Conservation (phyloP, 2,888 invertebrate species). For the Melangyna quadrimaculata region DNA sequence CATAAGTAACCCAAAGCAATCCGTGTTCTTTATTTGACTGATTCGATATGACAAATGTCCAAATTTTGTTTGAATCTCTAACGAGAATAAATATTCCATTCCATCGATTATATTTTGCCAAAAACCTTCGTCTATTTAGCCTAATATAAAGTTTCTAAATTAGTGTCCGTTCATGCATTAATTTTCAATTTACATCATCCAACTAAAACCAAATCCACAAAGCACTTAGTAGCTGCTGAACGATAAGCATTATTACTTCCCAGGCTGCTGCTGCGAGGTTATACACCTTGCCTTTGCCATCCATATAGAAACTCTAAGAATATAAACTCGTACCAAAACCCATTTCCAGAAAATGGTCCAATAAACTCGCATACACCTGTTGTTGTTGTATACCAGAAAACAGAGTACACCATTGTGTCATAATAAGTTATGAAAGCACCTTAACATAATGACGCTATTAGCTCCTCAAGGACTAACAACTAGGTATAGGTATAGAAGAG, state of each 20-base stretch:
- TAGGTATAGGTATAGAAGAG: neutral
- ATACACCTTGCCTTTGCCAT: slow-evolving; percentile 5
- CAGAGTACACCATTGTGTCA: slow-evolving; percentile 39
- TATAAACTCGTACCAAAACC: slow-evolving; percentile 2
- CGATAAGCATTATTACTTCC: slow-evolving; percentile 42
- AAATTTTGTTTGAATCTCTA: neutral
- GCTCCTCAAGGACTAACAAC: slow-evolving; percentile 37
- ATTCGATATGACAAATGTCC: neutral
- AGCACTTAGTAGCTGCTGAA: slow-evolving; percentile 47
- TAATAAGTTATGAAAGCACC: slow-evolving; percentile 61
- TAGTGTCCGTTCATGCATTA: slow-evolving; percentile 27
- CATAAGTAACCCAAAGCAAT: too few species aligned
- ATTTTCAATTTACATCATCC: slow-evolving; percentile 53
- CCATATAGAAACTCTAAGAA: neutral
- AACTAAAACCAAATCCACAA: slow-evolving; percentile 34
- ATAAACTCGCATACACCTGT: slow-evolving; percentile 62
- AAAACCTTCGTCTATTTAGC: neutral
- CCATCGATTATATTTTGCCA: neutral
- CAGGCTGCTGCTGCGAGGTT: neutral
- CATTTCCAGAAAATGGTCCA: slow-evolving; percentile 58
- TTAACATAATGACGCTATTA: slow-evolving; percentile 63
- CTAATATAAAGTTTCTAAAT: neutral
- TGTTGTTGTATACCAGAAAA: slow-evolving; percentile 13
- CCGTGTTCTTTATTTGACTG: too few species aligned
- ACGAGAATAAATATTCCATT: neutral